phyloP scores from a whole-genome alignment of 2,888 invertebrate species.

The Phaedon cochleariae region DNA sequence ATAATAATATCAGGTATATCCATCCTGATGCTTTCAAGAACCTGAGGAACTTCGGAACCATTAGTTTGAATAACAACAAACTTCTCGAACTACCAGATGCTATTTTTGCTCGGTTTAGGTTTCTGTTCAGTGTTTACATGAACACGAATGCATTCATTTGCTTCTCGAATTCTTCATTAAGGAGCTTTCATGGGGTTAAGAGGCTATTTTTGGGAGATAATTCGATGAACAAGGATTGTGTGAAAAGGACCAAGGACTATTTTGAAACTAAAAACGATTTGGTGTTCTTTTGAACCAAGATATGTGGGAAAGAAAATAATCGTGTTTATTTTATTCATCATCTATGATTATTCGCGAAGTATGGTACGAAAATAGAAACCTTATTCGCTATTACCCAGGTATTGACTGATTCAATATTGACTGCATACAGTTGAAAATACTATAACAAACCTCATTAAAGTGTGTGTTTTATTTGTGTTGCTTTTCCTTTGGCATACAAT shows the following conservation, averaged over 20 bases:
- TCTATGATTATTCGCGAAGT: no score
- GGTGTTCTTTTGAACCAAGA: slow-evolving; percentile 33
- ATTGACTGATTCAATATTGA: no score
- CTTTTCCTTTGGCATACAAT: no score
- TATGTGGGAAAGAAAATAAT: no score
- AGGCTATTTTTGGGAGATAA: slow-evolving; percentile 38
- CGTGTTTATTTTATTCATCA: no score
- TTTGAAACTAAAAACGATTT: slow-evolving; percentile 35
- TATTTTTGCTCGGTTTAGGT: slow-evolving; percentile 32
- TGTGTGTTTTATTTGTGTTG: no score
- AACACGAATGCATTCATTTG: slow-evolving; percentile 41
- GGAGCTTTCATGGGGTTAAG: slow-evolving; percentile 34
- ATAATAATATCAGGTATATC: slow-evolving; percentile 34
- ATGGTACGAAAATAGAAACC: no score
- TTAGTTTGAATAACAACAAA: slow-evolving; percentile 39
- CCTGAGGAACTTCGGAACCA: slow-evolving; percentile 32
- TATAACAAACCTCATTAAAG: no score
- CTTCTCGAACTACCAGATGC: slow-evolving; percentile 28
- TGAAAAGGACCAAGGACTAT: slow-evolving; percentile 21
- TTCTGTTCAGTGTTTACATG: slow-evolving; percentile 36
- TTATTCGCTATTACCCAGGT: no score
- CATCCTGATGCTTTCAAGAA: slow-evolving; percentile 37
- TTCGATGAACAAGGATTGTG: slow-evolving; percentile 34
- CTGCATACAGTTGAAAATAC: no score
- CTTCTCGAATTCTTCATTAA: slow-evolving; percentile 33